phyloP scores from a whole-genome alignment of 2,888 invertebrate genomes.

The Pseudococcus longispinus region DNA sequence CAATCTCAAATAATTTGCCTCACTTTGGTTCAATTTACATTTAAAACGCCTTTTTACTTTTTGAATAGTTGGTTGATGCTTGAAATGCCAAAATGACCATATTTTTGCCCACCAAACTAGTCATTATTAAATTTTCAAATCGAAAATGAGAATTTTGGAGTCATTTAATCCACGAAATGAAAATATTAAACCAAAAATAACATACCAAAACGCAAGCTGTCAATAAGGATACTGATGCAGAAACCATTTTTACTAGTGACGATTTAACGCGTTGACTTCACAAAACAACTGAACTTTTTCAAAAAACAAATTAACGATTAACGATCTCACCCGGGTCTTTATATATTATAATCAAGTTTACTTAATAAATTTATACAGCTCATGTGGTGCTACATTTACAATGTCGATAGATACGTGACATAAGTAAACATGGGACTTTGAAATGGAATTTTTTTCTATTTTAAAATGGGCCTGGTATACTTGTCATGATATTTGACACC shows the following conservation, averaged over 20 bases:
- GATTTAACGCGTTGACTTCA: background rate
- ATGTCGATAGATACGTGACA: background rate
- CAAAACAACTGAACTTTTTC: background rate
- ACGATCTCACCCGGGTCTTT: background rate
- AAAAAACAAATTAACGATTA: background rate
- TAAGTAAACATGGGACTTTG: conserved; percentile 6
- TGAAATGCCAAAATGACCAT: too few relatives aligned
- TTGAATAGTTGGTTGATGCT: too few relatives aligned
- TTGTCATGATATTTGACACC: conserved; percentile 38
- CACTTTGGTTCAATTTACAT: too few relatives aligned
- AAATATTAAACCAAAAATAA: background rate
- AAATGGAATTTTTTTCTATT: conserved; percentile 22
- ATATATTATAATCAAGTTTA: conserved; percentile 3
- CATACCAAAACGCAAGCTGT: background rate
- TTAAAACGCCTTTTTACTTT: too few relatives aligned
- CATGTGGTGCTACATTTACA: background rate
- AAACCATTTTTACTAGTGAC: background rate
- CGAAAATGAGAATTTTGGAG: background rate
- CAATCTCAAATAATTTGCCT: too few relatives aligned
- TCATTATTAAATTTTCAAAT: too few relatives aligned
- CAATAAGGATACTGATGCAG: background rate
- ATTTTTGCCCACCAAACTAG: too few relatives aligned
- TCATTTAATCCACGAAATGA: background rate
- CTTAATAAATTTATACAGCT: conserved; percentile 3
- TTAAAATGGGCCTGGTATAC: background rate